Percentiles rank a stretch among this genome's conserved stretches.
Evolutionary conservation across 2,797 vertebrate species (phyloP).

Genomic region (Prionace glauca): DNA sequence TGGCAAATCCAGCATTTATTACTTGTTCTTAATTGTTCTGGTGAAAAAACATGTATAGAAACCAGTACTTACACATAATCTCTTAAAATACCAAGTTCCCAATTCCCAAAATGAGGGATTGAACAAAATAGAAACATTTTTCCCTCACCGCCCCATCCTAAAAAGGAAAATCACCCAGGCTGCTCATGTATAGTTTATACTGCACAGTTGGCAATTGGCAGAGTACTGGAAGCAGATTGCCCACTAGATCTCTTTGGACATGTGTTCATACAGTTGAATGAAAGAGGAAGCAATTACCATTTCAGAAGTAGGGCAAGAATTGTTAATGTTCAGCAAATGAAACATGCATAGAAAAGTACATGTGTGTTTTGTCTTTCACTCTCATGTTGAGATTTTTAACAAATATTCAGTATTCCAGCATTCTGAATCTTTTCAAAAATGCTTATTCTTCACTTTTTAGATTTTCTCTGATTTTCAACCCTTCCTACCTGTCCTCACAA

Average conservation of each 20-base stretch:
- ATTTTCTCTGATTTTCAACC: background rate
- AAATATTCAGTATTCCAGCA: background rate
- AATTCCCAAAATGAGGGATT: background rate
- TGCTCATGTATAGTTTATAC: background rate
- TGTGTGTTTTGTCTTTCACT: background rate
- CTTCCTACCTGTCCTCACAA: background rate
- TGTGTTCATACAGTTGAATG: background rate
- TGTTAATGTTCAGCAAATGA: background rate
- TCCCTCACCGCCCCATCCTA: background rate
- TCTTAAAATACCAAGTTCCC: background rate
- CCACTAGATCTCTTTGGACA: background rate
- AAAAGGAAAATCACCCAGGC: background rate
- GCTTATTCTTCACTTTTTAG: background rate
- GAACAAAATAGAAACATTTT: background rate
- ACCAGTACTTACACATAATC: background rate
- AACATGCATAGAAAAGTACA: background rate
- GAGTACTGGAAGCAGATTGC: background rate
- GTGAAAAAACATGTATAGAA: background rate
- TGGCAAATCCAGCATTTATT: background rate
- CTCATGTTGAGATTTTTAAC: background rate
- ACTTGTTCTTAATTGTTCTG: background rate
- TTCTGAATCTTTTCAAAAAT: background rate
- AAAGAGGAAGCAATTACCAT: background rate
- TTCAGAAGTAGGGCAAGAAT: background rate
- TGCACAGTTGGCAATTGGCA: background rate